Percentiles rank a stretch among this genome's conserved stretches.
Evolutionary conservation across 2,113 vertebrate species (phyloP).

Genomic region (Epinephelus cyanopodus): DNA sequence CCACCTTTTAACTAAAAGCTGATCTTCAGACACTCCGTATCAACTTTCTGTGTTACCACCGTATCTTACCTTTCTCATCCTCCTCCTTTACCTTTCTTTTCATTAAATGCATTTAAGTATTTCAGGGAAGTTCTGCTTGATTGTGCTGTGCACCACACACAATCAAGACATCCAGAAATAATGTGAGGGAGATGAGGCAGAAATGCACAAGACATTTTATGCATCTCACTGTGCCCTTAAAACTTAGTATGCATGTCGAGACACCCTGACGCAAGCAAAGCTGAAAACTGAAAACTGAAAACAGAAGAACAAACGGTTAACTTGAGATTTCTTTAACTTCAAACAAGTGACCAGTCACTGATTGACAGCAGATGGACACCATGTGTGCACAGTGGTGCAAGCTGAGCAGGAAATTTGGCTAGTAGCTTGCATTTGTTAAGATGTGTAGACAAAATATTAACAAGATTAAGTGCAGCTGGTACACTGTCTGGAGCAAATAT

Average conservation of each 20-base stretch:
- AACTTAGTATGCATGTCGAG: neutral
- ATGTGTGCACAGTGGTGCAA: conserved; percentile 16
- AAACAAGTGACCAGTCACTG: neutral
- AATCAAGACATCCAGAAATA: neutral
- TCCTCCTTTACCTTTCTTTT: neutral
- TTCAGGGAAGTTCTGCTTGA: neutral
- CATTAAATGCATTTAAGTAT: neutral
- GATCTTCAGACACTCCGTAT: neutral
- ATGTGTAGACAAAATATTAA: conserved; percentile 49
- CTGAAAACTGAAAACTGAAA: neutral
- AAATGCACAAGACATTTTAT: neutral
- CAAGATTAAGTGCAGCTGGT: conserved; percentile 49
- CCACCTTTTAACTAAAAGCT: neutral
- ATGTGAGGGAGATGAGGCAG: neutral
- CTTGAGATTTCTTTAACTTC: neutral
- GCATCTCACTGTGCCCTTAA: neutral
- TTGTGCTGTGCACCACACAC: neutral
- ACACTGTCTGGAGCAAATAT: conserved; percentile 26
- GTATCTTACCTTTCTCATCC: neutral
- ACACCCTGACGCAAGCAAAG: neutral
- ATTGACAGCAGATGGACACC: conserved; percentile 32
- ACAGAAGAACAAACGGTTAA: neutral
- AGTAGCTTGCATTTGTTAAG: conserved; percentile 24
- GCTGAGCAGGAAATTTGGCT: conserved; percentile 1
- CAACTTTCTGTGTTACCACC: neutral